Conservation (phyloP, 2,888 invertebrate genomes). For the Lasioglossum marginatum region DNA sequence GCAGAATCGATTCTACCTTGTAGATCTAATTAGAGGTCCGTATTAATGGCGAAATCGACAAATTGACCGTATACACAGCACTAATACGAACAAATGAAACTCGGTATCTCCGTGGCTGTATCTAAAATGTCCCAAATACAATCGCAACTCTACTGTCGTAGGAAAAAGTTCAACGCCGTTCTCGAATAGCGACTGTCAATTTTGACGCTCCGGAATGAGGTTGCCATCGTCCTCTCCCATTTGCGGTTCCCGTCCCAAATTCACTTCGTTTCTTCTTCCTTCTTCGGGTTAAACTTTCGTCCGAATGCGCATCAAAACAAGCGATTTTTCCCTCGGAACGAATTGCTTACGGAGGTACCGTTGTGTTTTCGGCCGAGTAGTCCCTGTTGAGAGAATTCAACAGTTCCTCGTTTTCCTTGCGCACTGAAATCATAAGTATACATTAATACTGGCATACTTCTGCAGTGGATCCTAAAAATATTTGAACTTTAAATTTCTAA, state of each 20-base stretch:
- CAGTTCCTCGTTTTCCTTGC: conserved; percentile 95
- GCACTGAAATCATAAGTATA: conserved; percentile 87
- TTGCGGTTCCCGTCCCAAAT: background rate
- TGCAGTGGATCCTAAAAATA: background rate
- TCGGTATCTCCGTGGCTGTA: background rate
- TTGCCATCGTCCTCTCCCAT: background rate
- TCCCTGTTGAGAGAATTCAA: conserved; percentile 90
- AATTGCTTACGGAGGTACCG: conserved; percentile 67
- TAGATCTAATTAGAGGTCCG: conserved; percentile 35
- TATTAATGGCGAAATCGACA: conserved; percentile 27
- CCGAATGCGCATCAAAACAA: conserved; percentile 44
- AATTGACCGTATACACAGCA: conserved; percentile 32
- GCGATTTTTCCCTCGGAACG: conserved; percentile 19
- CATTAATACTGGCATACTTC: background rate
- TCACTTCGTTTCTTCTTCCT: background rate
- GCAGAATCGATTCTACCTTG: conserved; percentile 21
- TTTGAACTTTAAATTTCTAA: background rate
- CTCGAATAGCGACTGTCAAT: background rate
- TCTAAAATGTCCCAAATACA: conserved; percentile 17
- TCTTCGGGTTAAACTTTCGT: conserved; percentile 17
- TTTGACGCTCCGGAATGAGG: conserved; percentile 2
- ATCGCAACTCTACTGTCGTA: conserved; percentile 14
- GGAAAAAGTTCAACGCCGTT: conserved; percentile 30
- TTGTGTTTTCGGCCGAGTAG: conserved; percentile 75
- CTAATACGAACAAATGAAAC: conserved; percentile 40